Evolutionary conservation across 1,140 invertebrate species (phyloP).

Genomic region (Ceratosolen fusciceps): DNA sequence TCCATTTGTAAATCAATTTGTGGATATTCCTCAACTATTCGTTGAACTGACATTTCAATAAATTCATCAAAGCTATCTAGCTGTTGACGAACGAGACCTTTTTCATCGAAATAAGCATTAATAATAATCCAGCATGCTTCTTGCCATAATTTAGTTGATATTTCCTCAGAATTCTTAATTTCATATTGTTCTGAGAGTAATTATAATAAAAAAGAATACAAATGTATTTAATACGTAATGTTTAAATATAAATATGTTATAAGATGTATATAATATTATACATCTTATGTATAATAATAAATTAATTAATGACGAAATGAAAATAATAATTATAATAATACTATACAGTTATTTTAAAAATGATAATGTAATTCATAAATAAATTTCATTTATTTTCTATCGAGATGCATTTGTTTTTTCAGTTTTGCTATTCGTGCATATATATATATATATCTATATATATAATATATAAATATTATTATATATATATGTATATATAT

Average conservation of each 20-base stretch:
- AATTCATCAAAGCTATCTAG: slow-evolving; percentile 99
- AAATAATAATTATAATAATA: no score
- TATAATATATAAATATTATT: no score
- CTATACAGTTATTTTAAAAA: no score
- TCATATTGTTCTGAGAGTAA: slow-evolving; percentile 35
- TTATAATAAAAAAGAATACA: neutral
- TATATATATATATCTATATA: no score
- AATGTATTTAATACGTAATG: neutral
- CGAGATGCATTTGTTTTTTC: neutral
- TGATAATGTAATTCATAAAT: no score
- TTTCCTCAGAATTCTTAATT: slow-evolving; percentile 51
- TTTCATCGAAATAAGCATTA: slow-evolving; percentile 88
- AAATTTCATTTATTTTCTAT: neutral
- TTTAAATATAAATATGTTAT: no score
- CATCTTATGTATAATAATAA: no score
- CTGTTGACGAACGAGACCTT: slow-evolving; percentile 97
- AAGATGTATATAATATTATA: no score
- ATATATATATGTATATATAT: no score
- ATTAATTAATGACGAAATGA: no score
- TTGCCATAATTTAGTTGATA: slow-evolving; percentile 58
- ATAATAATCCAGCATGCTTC: slow-evolving; percentile 63
- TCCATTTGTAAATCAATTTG: slow-evolving; percentile 96
- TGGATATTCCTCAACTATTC: slow-evolving; percentile 98
- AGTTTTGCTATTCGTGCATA: no score
- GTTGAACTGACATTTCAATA: slow-evolving; percentile 98